Percentiles rank a stretch among this genome's conserved stretches.
Conservation (phyloP, 2,797 vertebrate genomes). For the Ctenosaura bakeri region DNA sequence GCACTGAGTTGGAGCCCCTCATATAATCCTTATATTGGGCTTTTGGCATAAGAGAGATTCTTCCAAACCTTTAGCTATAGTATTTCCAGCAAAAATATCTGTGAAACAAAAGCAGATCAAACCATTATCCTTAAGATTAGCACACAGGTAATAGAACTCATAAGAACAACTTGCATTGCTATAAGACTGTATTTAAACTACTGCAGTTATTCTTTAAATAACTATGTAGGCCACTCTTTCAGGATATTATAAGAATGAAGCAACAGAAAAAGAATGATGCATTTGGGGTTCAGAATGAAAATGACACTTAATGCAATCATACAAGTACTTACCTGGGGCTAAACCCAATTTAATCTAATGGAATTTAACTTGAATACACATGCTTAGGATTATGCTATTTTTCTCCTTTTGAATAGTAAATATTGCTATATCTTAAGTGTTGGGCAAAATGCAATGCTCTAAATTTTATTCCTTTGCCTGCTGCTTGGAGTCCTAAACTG, state of each 20-base stretch:
- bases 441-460: too few relatives aligned
- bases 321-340: background rate
- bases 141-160: slow-evolving; percentile 78
- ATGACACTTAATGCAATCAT: background rate
- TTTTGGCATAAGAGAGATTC: slow-evolving; percentile 56
- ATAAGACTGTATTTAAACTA: slow-evolving; percentile 77
- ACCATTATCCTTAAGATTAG: slow-evolving; percentile 80
- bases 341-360: background rate
- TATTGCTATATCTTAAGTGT: slow-evolving; percentile 21
- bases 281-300: slow-evolving; percentile 53
- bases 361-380: background rate
- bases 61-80: slow-evolving; percentile 67
- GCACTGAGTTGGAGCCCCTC: slow-evolving; percentile 59
- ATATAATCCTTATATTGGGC: slow-evolving; percentile 46
- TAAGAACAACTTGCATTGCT: slow-evolving; percentile 75
- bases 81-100: slow-evolving; percentile 59
- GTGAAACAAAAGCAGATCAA: slow-evolving; percentile 80
- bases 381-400: background rate
- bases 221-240: slow-evolving; percentile 58
- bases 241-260: slow-evolving; percentile 71
- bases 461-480: too few relatives aligned
- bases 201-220: slow-evolving; percentile 78
- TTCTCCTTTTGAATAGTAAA: slow-evolving; percentile 27
- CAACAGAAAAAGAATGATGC: slow-evolving; percentile 45
- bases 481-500: too few relatives aligned